Evolutionary conservation across 2,888 invertebrate species (phyloP).

Genomic region (Sphaerophoria taeniata): DNA sequence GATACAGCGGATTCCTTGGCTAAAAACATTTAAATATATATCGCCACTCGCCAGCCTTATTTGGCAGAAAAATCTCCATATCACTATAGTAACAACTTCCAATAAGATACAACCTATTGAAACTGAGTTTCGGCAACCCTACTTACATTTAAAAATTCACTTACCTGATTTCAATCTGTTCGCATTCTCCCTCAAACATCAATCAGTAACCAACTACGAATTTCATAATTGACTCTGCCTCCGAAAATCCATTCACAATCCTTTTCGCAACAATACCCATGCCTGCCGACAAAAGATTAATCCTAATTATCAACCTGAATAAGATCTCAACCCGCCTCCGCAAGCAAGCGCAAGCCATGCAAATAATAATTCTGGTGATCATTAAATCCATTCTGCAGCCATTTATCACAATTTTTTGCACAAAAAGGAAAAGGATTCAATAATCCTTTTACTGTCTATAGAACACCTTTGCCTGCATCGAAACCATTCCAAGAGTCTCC

Average conservation of each 20-base stretch:
- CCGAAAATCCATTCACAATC: background rate
- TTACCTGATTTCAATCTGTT: no score
- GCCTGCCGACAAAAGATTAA: constrained; percentile 37
- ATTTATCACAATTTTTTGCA: constrained; percentile 46
- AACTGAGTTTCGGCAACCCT: no score
- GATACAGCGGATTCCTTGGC: no score
- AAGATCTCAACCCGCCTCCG: constrained; percentile 44
- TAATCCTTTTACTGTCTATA: constrained; percentile 12
- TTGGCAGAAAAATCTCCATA: no score
- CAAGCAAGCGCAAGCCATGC: constrained; percentile 29
- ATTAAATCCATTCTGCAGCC: constrained; percentile 28
- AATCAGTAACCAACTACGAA: background rate
- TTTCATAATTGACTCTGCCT: constrained; percentile 7
- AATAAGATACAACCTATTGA: no score
- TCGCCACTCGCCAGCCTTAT: no score
- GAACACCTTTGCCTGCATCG: background rate
- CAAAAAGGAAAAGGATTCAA: constrained; percentile 42
- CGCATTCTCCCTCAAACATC: background rate
- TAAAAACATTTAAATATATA: no score
- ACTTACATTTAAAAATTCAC: no score
- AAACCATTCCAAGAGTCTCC: constrained; percentile 48
- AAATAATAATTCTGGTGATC: constrained; percentile 34
- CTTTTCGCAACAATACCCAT: background rate
- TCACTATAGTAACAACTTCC: no score
- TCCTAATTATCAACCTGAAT: constrained; percentile 27